Base-by-base conservation (phyloP, 2,888 invertebrate genomes). In the Acanthoscelides obtectus region DNA sequence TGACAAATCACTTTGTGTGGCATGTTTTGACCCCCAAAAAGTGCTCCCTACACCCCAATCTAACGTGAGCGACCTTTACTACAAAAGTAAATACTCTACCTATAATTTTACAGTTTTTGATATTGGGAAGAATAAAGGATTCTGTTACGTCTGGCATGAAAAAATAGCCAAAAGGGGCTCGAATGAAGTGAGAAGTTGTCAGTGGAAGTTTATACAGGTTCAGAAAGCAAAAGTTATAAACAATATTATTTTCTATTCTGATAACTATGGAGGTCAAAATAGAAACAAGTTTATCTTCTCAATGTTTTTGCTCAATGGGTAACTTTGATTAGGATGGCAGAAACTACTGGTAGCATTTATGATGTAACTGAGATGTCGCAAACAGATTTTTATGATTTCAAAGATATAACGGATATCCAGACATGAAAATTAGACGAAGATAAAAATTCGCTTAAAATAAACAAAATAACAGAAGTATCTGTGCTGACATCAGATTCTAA, bases 291-390 rank as follows among this genome's bases (percentile, higher is more conserved):
- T 74, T 66, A 63, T 74, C 12, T 74, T 74, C 64, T 69, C 72
- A 2, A 72, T 75, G 74, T 76, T 73, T 70, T 22, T 66, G 70
- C 72, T 66, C 74, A 74, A 66, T 75, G 74, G 72, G 20, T 73
- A 19, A 75, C 63, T 45, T 67, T 74, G 64, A 74, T 75, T 20
- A 68, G 70, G 25, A 72, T 75, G 72, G 70, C 70, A 20, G 72
- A 70, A 73, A 72, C 68, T n/a, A 70, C 70, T 21, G 69, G 67
- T 6, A 69, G 69, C 66, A n/a, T 22, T 4, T 71, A 72, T 66
- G 67, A 69, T 25, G 72, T 73, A 65, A 73, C 63, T 27, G 73
- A 74, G 65, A 71, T 73, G 70, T 68, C 64, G n/a, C 71, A 74
- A 66, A 67, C 67, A n/a, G 68, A 73, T 25, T 68, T 74, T 66